Conservation (phyloP, 2,888 invertebrate genomes). For the Spicauda simplicius region DNA sequence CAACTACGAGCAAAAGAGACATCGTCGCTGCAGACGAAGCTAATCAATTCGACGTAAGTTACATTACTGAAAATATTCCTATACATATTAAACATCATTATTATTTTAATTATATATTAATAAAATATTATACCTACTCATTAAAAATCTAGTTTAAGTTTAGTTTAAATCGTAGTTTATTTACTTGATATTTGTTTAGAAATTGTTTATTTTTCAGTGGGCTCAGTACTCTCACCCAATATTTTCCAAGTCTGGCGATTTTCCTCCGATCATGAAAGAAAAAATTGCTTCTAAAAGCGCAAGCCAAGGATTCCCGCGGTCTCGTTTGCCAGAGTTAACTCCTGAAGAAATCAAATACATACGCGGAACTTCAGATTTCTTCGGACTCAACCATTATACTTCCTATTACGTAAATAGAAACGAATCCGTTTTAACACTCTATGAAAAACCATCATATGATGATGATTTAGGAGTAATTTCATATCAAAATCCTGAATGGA, state of each 20-base stretch:
- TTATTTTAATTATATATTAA: too few species aligned
- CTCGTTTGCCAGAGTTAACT: constrained; percentile 70
- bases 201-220: constrained; percentile 40
- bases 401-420: constrained; percentile 53
- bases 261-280: constrained; percentile 63
- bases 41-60: constrained; percentile 73
- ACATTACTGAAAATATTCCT: neutral
- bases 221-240: constrained; percentile 63
- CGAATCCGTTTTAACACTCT: constrained; percentile 38
- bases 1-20: constrained; percentile 66
- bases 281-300: constrained; percentile 61
- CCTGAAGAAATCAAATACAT: constrained; percentile 57
- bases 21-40: constrained; percentile 76
- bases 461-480: constrained; percentile 41
- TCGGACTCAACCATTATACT: constrained; percentile 87
- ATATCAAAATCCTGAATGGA: constrained; percentile 41
- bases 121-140: too few species aligned
- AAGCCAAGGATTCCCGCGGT: constrained; percentile 62
- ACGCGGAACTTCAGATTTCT: constrained; percentile 53
- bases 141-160: too few species aligned
- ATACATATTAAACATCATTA: too few species aligned
- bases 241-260: constrained; percentile 63
- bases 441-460: constrained; percentile 42
- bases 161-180: too few species aligned
- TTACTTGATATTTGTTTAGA: neutral